Base-by-base conservation (phyloP, 2,888 invertebrate species). In the Philonicus albiceps region DNA sequence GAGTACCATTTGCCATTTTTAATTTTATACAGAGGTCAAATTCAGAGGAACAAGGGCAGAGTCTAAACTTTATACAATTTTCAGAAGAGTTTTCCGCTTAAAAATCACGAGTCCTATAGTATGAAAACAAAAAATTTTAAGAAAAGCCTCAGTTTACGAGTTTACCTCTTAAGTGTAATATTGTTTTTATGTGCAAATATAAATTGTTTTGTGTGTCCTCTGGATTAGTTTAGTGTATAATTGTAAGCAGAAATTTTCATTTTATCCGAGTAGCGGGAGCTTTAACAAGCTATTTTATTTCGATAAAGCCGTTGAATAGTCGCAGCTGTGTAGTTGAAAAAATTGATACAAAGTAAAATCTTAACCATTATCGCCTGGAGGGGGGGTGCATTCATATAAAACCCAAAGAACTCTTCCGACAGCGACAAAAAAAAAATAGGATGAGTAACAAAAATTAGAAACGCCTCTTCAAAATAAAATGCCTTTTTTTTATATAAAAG, bases 401-500 rank as follows among this genome's bases (percentile, higher is more conserved):
- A 64, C 27, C 64, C 64, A 64, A 64, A 27, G 64, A 64, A 64
- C 27, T 64, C 8, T 64, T 64, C 22, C 64, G 7, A 64, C 22
- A 64, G 22, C 19, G 27, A 11, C 22, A 27, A 55, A 37, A 76
- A 37, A 8, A 40, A 40, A 37, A 76, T 72, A n/a, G 64, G 64
- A 84, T 22, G 22, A 83, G 11, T 64, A 64, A 64, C 22, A 84
- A 64, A 85, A 73, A 73, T 55, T n/a, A 73, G 73, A 85, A 37
- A 43, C 73, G 19, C 73, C 73, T 40, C 27, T 84, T 73, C n/a
- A 73, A 84, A 73, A 73, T 40, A 84, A 73, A 73, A 73, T 84
- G 64, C 22, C 27, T 64, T 73, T 73, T 55, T 84, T 86, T 86
- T 43, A 43, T 83, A 85, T 86, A 87, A 85, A 80, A 85, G 80